These are phyloP conservation scores for Trichonephila clavata DNA, from an alignment of 1,140 invertebrate genomes.

Conservation along the genomic window DNA sequence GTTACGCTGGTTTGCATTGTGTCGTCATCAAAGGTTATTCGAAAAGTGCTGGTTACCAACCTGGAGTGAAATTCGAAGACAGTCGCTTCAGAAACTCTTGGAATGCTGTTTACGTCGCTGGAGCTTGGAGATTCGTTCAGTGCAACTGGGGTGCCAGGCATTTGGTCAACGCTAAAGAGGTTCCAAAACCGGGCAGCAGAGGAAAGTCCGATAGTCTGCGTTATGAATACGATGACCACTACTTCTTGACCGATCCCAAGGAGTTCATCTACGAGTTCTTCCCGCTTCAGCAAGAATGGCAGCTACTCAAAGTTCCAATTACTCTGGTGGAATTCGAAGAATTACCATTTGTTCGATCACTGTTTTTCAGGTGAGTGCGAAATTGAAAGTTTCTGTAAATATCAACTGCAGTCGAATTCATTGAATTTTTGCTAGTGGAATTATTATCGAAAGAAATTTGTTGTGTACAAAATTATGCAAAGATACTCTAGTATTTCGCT, in stretches of 20 bases:
- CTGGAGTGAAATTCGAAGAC: constrained; percentile 96
- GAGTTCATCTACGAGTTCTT: constrained; percentile 99
- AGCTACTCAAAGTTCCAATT: constrained; percentile 95
- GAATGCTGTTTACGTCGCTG: constrained; percentile 99
- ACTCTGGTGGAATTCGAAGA: constrained; percentile 97
- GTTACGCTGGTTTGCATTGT: constrained; percentile 98
- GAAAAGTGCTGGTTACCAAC: constrained; percentile 98
- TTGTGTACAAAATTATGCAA: no score
- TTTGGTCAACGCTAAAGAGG: constrained; percentile 96
- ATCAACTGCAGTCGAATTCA: no score
- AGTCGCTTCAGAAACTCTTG: constrained; percentile 98
- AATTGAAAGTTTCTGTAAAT: not conserved
- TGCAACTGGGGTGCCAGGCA: constrained; percentile 99
- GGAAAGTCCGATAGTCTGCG: constrained; percentile 83
- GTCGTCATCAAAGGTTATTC: constrained; percentile 99
- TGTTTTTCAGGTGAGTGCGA: constrained; percentile 89
- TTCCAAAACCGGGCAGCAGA: constrained; percentile 88
- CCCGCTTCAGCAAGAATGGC: constrained; percentile 97
- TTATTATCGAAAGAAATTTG: no score
- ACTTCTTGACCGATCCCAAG: constrained; percentile 98
- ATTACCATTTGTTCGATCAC: constrained; percentile 97
- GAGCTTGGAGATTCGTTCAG: constrained; percentile 98
- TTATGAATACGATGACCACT: constrained; percentile 99
- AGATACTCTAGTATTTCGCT: no score
- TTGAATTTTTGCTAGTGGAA: no score